Evolutionary conservation across 2,888 invertebrate species (phyloP), one percentile per base, ranked within the genome.

Genomic region (Laothoe populi): DNA sequence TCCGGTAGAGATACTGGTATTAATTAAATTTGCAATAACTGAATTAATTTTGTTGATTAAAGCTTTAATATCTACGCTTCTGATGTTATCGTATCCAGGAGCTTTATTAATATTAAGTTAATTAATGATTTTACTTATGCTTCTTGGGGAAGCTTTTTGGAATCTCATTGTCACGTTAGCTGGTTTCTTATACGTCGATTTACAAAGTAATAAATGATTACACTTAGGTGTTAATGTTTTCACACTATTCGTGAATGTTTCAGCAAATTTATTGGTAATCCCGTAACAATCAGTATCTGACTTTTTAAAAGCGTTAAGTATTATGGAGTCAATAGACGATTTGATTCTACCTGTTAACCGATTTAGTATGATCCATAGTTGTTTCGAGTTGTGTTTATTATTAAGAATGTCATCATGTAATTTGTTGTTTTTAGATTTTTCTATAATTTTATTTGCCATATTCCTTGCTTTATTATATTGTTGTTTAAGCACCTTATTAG

Each of bases 261-360:
- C n/a, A n/a, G 40, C 40, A 40, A 40, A 40, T 2, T 40, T 40
- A 40, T 40, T 40, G 40, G 40, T n/a, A 7, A 40, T 40, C n/a
- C n/a, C n/a, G 8, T 13, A n/a, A n/a, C n/a, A 40, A n/a, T n/a
- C n/a, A 40, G n/a, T 40, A 40, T 13, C 8, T 2, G 1, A 2
- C 2, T 40, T 40, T 40, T 40, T n/a, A 40, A 40, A 40, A 40
- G 40, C 40, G n/a, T 40, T 40, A n/a, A 40, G n/a, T 40, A 40
- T 40, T 2, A 40, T 2, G n/a, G 13, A n/a, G n/a, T 40, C 40
- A 7, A 40, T 40, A 13, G n/a, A n/a, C 13, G 40, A 40, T n/a
- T 40, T 40, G 2, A 40, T n/a, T 40, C 40, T 40, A n/a, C 40
- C 40, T 40, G 40, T 40, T n/a, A 40, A 4, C 1, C n/a, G 13